Evolutionary conservation across 2,888 invertebrate genomes (phyloP).

Genomic region (Orthosia incerta): DNA sequence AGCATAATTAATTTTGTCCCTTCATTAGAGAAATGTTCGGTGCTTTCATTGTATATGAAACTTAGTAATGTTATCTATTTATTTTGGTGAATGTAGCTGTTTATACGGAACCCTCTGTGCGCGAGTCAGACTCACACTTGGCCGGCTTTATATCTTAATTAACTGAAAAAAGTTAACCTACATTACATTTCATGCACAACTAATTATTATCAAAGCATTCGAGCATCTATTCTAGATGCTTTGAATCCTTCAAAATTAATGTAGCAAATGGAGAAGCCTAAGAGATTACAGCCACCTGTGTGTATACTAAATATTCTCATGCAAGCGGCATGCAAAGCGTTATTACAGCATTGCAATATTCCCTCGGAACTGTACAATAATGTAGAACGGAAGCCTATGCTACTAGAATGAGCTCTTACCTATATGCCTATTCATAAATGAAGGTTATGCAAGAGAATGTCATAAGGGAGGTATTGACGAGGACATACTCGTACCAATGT

Average conservation of each 20-base stretch:
- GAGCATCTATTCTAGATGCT: not conserved
- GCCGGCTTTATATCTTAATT: too few relatives aligned
- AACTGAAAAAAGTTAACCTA: too few relatives aligned
- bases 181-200: too few relatives aligned
- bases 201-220: not conserved
- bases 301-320: conserved; percentile 25
- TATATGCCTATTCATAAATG: not conserved
- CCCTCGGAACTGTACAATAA: conserved; percentile 1
- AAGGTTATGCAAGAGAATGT: not conserved
- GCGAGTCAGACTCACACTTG: too few relatives aligned
- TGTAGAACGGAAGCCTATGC: not conserved
- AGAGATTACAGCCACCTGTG: conserved; percentile 15
- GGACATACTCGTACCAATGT: not conserved
- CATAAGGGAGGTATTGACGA: not conserved
- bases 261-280: not conserved
- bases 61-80: too few relatives aligned
- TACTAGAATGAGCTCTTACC: not conserved
- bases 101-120: too few relatives aligned
- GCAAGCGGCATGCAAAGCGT: conserved; percentile 4
- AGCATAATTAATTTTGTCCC: too few relatives aligned
- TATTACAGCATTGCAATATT: conserved; percentile 24
- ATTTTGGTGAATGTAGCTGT: too few relatives aligned
- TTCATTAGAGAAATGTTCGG: too few relatives aligned
- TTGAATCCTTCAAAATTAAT: not conserved
- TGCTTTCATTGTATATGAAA: too few relatives aligned